Percentiles rank a stretch among this genome's conserved stretches.
phyloP scores from a whole-genome alignment of 2,888 invertebrate genomes.

The Dyspetes luteomarginatus region DNA sequence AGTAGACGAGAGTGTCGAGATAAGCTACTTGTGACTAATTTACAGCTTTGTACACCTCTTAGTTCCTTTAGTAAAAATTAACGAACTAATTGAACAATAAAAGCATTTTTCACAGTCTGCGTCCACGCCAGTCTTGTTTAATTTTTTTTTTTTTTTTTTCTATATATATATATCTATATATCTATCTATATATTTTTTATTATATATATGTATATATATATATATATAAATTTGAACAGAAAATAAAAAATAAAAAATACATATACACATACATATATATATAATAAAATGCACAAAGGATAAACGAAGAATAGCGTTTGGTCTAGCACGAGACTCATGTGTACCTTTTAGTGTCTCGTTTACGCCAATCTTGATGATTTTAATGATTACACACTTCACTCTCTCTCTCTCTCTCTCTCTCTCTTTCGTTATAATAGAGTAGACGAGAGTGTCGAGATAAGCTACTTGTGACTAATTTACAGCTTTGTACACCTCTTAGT shows the following conservation, averaged over 20 bases:
- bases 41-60: background rate
- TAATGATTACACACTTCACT: slow-evolving; percentile 12
- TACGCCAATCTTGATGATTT: slow-evolving; percentile 57
- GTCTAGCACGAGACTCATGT: background rate
- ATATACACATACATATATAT: no score
- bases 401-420: no score
- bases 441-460: background rate
- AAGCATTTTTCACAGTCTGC: background rate
- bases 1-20: background rate
- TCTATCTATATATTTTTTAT: no score
- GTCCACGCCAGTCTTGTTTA: no score
- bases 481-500: background rate
- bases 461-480: background rate
- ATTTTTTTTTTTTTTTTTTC: background rate
- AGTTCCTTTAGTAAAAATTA: background rate
- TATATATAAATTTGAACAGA: no score
- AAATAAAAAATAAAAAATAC: no score
- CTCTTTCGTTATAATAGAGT: no score
- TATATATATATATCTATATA: no score
- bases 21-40: background rate
- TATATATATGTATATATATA: no score
- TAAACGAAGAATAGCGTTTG: no score
- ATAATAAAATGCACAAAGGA: no score
- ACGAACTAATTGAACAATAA: background rate
- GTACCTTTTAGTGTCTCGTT: slow-evolving; percentile 51